phyloP scores from a whole-genome alignment of 92 coral and sea anemone genomes.

The Porites rus region DNA sequence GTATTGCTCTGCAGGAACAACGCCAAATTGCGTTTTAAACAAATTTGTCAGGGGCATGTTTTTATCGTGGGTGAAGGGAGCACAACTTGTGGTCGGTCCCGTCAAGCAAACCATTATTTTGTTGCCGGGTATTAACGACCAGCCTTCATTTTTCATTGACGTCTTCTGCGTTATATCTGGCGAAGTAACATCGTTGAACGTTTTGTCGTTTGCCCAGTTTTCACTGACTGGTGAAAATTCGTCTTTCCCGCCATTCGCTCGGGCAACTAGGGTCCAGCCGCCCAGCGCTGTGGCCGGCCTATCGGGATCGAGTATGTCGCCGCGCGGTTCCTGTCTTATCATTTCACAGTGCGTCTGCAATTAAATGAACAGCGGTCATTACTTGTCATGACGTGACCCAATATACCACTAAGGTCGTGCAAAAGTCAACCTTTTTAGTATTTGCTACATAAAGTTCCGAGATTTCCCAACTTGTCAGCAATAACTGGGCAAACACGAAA shows the following conservation, averaged over 20 bases:
- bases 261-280: constrained; percentile 92
- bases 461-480: constrained; percentile 78
- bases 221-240: constrained; percentile 95
- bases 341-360: constrained; percentile 92
- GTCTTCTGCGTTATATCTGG: constrained; percentile 76
- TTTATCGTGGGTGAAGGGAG: constrained; percentile 83
- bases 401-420: not conserved
- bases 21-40: constrained; percentile 82
- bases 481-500: constrained; percentile 74
- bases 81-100: constrained; percentile 83
- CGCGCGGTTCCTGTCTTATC: constrained; percentile 70
- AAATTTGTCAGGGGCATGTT: constrained; percentile 70
- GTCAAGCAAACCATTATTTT: constrained; percentile 79
- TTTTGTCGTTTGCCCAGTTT: constrained; percentile 83
- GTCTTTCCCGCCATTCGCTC: constrained; percentile 77
- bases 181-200: constrained; percentile 77
- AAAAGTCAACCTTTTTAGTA: not conserved
- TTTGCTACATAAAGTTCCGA: not conserved
- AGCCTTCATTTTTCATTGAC: constrained; percentile 93
- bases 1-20: constrained; percentile 87
- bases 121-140: constrained; percentile 69
- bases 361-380: constrained; percentile 50
- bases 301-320: constrained; percentile 86
- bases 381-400: not conserved
- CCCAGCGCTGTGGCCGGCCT: constrained; percentile 78